A percentile compares a stretch with the other conserved stretches of the same genome.
Evolutionary conservation across 1,140 invertebrate genomes (phyloP).

Genomic region (Solen grandis): DNA sequence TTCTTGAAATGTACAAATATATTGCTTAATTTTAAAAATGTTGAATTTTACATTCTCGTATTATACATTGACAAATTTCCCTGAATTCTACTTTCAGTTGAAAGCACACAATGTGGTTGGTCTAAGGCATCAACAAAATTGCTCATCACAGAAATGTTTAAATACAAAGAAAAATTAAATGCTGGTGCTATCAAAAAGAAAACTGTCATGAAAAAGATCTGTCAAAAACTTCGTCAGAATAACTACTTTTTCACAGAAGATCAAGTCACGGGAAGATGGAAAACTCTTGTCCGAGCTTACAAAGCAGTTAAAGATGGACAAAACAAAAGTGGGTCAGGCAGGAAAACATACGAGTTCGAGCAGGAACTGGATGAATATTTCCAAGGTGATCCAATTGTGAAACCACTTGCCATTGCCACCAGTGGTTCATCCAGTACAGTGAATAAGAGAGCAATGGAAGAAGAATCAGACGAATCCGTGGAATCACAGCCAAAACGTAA

Average conservation of each 20-base stretch:
- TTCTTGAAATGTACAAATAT: no score
- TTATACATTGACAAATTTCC: no score
- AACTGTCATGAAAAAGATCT: neutral
- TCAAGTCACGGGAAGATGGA: slow-evolving; percentile 44
- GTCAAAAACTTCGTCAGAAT: neutral
- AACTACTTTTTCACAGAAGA: slow-evolving; percentile 15
- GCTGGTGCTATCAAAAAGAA: no score
- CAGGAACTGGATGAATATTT: slow-evolving; percentile 30
- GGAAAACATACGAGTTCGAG: slow-evolving; percentile 44
- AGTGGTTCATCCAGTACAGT: neutral
- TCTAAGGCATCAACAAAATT: no score
- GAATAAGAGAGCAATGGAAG: neutral
- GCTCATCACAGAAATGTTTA: no score
- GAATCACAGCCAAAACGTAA: neutral
- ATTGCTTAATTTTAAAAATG: no score
- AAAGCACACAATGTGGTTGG: no score
- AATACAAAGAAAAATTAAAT: no score
- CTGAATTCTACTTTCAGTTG: no score
- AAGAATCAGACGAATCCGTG: neutral
- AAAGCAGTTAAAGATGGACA: slow-evolving; percentile 36
- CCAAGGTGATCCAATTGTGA: slow-evolving; percentile 20
- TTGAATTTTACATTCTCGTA: no score
- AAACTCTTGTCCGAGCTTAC: slow-evolving; percentile 38
- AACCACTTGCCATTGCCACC: neutral
- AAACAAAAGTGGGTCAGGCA: slow-evolving; percentile 22